phyloP scores from a whole-genome alignment of 2,888 invertebrate genomes.

The Drosophila birchii region DNA sequence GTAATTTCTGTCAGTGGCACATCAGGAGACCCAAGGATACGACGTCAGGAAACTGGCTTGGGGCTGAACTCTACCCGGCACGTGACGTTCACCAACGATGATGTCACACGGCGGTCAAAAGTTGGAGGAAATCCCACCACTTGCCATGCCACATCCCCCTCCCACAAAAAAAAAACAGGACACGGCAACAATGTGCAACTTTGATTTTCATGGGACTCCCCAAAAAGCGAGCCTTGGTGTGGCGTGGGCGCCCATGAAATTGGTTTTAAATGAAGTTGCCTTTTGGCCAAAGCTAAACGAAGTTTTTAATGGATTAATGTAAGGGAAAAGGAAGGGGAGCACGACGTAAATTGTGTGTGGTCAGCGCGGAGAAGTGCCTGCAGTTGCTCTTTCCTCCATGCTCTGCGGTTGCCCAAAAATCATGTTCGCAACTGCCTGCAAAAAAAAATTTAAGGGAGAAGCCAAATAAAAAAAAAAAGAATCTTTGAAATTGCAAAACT shows the following conservation, averaged over 20 bases:
- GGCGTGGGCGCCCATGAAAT: slow-evolving; percentile 36
- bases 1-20: slow-evolving; percentile 69
- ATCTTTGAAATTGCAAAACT: slow-evolving; percentile 72
- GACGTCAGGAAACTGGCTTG: slow-evolving; percentile 4
- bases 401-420: slow-evolving; percentile 59
- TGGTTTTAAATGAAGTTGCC: slow-evolving; percentile 64
- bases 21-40: slow-evolving; percentile 25
- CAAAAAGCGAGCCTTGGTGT: background rate
- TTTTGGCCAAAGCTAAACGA: slow-evolving; percentile 43
- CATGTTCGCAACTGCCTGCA: slow-evolving; percentile 36
- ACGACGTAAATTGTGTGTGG: slow-evolving; percentile 50
- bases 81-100: slow-evolving; percentile 33
- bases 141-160: background rate
- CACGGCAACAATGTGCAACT: slow-evolving; percentile 37
- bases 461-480: slow-evolving; percentile 17
- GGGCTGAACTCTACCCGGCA: slow-evolving; percentile 24
- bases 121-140: slow-evolving; percentile 1
- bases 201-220: slow-evolving; percentile 15
- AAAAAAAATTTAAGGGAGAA: background rate
- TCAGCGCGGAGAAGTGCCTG: slow-evolving; percentile 28
- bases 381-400: background rate
- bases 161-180: slow-evolving; percentile 3
- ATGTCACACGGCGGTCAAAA: slow-evolving; percentile 34
- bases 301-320: slow-evolving; percentile 72
- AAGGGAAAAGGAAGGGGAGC: background rate